phyloP scores from a whole-genome alignment of 2,888 invertebrate species.

The Crossocerus cetratus region DNA sequence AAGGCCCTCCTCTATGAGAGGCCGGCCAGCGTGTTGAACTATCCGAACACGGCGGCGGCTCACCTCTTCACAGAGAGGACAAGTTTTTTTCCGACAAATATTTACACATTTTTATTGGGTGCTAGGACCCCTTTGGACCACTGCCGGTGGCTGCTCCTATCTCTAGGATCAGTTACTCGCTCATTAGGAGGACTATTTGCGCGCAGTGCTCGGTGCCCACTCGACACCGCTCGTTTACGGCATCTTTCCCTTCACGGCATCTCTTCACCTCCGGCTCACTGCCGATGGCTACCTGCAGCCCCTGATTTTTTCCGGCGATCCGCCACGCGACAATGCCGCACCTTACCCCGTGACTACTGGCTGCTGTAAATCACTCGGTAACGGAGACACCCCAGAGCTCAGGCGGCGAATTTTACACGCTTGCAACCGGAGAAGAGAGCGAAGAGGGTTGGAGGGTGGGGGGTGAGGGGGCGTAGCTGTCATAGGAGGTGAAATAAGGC shows the following conservation, averaged over 20 bases:
- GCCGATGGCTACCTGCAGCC: conserved; percentile 26
- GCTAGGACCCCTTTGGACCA: conserved; percentile 68
- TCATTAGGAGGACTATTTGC: conserved; percentile 42
- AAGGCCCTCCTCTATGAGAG: conserved; percentile 47
- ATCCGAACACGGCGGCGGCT: conserved; percentile 9
- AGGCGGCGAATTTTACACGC: background rate
- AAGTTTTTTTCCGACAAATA: conserved; percentile 68
- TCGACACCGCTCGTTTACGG: conserved; percentile 9
- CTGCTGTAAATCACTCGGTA: conserved; percentile 30
- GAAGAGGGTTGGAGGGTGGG: too few species aligned
- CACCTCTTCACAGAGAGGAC: conserved; percentile 20
- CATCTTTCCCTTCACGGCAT: conserved; percentile 20
- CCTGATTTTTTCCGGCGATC: conserved; percentile 20
- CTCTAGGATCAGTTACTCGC: conserved; percentile 51
- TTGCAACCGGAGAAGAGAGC: conserved; percentile 22
- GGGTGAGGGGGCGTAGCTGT: conserved; percentile 17
- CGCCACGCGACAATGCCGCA: conserved; percentile 60
- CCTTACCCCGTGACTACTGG: background rate
- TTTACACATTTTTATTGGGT: conserved; percentile 74
- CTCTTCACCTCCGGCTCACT: background rate
- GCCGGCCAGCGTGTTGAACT: conserved; percentile 42
- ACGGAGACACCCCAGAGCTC: conserved; percentile 3
- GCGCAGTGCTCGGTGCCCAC: conserved; percentile 7
- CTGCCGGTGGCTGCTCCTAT: conserved; percentile 40
- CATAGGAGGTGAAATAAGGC: conserved; percentile 23